Percentiles rank a stretch among this genome's conserved stretches.
phyloP scores from a whole-genome alignment of 2,888 invertebrate genomes.

The Endomychus coccineus region DNA sequence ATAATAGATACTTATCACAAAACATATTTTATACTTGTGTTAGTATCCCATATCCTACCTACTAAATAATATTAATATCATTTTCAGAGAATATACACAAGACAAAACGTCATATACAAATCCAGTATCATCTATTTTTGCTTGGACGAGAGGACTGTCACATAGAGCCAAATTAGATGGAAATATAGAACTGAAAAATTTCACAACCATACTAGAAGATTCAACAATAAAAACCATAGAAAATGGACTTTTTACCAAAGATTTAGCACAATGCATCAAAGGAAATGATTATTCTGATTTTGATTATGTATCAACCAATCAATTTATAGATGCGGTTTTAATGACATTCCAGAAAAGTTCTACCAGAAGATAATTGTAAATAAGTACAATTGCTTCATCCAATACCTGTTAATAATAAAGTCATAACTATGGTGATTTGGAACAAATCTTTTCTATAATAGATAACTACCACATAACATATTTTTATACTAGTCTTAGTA shows the following conservation, averaged over 20 bases:
- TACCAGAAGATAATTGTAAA: no score
- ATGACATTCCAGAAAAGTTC: no score
- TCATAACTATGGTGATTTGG: no score
- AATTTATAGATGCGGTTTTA: conserved; percentile 74
- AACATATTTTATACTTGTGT: conserved; percentile 1
- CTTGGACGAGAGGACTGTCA: conserved; percentile 74
- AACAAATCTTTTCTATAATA: no score
- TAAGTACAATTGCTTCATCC: no score
- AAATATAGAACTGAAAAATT: conserved; percentile 61
- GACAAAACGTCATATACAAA: conserved; percentile 78
- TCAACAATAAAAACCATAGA: conserved; percentile 74
- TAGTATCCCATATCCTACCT: background rate
- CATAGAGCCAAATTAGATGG: conserved; percentile 73
- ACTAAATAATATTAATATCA: background rate
- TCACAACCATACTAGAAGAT: conserved; percentile 61
- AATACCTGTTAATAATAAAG: no score
- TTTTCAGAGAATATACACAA: conserved; percentile 67
- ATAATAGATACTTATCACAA: no score
- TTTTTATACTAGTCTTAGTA: no score
- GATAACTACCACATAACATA: no score
- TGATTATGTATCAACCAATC: conserved; percentile 72
- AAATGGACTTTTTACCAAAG: conserved; percentile 77
- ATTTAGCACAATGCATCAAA: conserved; percentile 74
- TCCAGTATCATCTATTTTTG: conserved; percentile 86
- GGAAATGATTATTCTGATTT: conserved; percentile 66